Conservation (phyloP, 2,888 invertebrate species). For the Leptopilina myrica region DNA sequence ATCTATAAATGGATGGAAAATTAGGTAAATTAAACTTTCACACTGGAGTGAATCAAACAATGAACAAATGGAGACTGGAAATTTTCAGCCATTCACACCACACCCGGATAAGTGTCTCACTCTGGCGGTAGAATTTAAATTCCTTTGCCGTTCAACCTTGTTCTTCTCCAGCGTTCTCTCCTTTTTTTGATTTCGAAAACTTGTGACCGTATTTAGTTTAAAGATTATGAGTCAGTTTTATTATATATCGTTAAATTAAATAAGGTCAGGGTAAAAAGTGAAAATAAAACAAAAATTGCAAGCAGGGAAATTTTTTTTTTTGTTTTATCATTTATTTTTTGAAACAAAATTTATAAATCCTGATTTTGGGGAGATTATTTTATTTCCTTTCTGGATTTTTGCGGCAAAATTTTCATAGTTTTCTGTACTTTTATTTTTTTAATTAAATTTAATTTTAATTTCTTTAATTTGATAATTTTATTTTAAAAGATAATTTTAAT, state of each 20-base stretch:
- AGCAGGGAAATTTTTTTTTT: not conserved
- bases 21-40: not conserved
- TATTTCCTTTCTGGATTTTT: too few relatives aligned
- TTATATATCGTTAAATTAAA: not conserved
- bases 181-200: not conserved
- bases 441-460: too few relatives aligned
- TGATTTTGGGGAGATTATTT: too few relatives aligned
- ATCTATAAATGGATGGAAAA: constrained; percentile 6
- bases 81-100: constrained; percentile 15
- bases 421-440: too few relatives aligned
- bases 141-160: not conserved
- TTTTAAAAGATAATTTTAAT: too few relatives aligned
- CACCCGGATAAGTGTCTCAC: not conserved
- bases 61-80: constrained; percentile 12
- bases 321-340: too few relatives aligned
- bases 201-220: constrained; percentile 30
- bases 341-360: too few relatives aligned
- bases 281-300: not conserved
- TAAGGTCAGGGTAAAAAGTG: constrained; percentile 32
- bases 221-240: constrained; percentile 20
- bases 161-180: not conserved
- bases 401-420: too few relatives aligned
- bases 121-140: constrained; percentile 14
- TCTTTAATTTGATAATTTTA: too few relatives aligned
- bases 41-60: constrained; percentile 2